Evolutionary conservation across 2,113 vertebrate genomes (phyloP).

Genomic region (Campylomormyrus tamandua): DNA sequence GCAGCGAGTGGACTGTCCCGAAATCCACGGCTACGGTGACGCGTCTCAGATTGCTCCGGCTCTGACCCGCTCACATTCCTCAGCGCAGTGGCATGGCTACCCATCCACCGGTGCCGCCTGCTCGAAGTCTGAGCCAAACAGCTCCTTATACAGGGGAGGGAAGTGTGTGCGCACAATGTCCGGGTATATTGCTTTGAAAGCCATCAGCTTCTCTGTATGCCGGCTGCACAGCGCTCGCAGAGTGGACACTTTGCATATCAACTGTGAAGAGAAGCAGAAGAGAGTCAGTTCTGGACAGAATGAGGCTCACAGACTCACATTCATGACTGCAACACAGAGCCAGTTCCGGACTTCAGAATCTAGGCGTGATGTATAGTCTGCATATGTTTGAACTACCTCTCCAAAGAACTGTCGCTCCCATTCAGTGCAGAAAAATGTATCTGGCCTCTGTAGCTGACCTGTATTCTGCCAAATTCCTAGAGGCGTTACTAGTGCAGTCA

Average conservation of each 20-base stretch:
- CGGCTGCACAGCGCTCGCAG: slow-evolving; percentile 81
- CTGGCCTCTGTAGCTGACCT: neutral
- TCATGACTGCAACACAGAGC: neutral
- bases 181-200: slow-evolving; percentile 85
- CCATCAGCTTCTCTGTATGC: slow-evolving; percentile 84
- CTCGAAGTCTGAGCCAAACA: slow-evolving; percentile 86
- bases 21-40: slow-evolving; percentile 81
- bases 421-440: neutral
- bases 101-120: slow-evolving; percentile 73
- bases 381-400: neutral
- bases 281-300: neutral
- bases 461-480: neutral
- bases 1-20: slow-evolving; percentile 82
- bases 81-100: slow-evolving; percentile 59
- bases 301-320: neutral
- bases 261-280: slow-evolving; percentile 54
- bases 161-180: slow-evolving; percentile 84
- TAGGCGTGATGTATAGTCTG: neutral
- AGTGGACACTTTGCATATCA: slow-evolving; percentile 83
- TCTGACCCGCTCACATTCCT: slow-evolving; percentile 73
- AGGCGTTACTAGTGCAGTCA: neutral
- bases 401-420: neutral
- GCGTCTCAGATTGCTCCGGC: slow-evolving; percentile 79
- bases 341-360: neutral
- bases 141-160: slow-evolving; percentile 89